A percentile compares a stretch with the other conserved stretches of the same genome.
Evolutionary conservation across 2,888 invertebrate species (phyloP).

Genomic region (Keiferia lycopersicella): DNA sequence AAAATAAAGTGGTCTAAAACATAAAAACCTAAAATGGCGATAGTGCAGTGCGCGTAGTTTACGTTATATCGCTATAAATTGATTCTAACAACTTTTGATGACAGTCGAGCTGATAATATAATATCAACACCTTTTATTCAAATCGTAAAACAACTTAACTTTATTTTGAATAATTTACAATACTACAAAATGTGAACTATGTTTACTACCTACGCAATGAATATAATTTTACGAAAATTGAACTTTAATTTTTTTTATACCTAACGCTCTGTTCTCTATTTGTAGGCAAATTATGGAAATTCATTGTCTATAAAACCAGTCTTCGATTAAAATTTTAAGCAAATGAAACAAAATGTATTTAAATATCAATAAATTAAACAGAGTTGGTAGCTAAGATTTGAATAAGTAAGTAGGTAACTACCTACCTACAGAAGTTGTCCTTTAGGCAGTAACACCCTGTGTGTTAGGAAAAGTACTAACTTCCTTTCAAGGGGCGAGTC

Average conservation of each 20-base stretch:
- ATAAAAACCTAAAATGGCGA: not conserved
- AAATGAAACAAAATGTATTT: not conserved
- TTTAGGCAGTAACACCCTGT: no score
- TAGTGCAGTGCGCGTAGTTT: slow-evolving; percentile 31
- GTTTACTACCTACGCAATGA: slow-evolving; percentile 31
- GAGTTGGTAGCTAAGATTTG: not conserved
- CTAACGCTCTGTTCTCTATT: not conserved
- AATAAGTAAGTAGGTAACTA: no score
- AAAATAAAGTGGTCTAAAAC: no score
- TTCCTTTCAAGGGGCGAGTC: no score
- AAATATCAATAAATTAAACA: not conserved
- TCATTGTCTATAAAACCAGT: slow-evolving; percentile 6
- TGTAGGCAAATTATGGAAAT: slow-evolving; percentile 6
- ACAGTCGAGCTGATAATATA: slow-evolving; percentile 40
- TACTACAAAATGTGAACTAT: slow-evolving; percentile 31
- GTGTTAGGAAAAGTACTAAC: no score
- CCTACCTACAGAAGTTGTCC: no score
- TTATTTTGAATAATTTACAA: slow-evolving; percentile 31
- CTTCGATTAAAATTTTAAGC: slow-evolving; percentile 2
- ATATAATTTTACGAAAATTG: not conserved
- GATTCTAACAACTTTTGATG: slow-evolving; percentile 37
- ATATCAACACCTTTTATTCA: slow-evolving; percentile 38
- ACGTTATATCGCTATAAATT: slow-evolving; percentile 42
- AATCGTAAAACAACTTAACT: slow-evolving; percentile 34
- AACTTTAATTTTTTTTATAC: not conserved